Conservation (phyloP, 2,797 vertebrate genomes). For the Varecia variegata region DNA sequence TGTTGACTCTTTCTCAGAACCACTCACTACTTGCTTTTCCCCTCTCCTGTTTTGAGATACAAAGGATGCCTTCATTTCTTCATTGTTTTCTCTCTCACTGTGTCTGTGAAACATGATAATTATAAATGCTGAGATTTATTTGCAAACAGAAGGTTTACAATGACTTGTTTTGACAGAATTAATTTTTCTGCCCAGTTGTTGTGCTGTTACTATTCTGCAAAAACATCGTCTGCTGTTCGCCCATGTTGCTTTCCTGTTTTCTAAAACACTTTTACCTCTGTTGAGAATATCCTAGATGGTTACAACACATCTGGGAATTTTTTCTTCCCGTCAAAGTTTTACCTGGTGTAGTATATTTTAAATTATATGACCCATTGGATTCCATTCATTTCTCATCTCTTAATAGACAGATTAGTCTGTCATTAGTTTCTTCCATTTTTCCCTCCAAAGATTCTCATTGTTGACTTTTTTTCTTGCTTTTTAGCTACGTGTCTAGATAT, state of each 20-base stretch:
- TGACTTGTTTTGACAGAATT: conserved; percentile 41
- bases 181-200: neutral
- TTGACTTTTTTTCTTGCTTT: neutral
- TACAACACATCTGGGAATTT: neutral
- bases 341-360: neutral
- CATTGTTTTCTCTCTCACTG: neutral
- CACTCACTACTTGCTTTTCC: neutral
- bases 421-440: neutral
- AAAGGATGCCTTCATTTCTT: neutral
- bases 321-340: neutral
- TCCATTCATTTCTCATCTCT: neutral
- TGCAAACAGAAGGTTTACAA: conserved; percentile 15
- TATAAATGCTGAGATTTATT: conserved; percentile 37
- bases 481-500: neutral
- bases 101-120: neutral
- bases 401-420: neutral
- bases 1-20: neutral
- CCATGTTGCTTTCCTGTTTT: conserved; percentile 20
- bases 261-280: neutral
- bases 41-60: neutral
- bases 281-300: neutral
- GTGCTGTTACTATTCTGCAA: neutral
- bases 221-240: neutral
- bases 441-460: neutral
- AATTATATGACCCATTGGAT: neutral